These are phyloP conservation scores for Lasiurus borealis DNA, from an alignment of 2,113 vertebrate genomes.

Conservation along the genomic window DNA sequence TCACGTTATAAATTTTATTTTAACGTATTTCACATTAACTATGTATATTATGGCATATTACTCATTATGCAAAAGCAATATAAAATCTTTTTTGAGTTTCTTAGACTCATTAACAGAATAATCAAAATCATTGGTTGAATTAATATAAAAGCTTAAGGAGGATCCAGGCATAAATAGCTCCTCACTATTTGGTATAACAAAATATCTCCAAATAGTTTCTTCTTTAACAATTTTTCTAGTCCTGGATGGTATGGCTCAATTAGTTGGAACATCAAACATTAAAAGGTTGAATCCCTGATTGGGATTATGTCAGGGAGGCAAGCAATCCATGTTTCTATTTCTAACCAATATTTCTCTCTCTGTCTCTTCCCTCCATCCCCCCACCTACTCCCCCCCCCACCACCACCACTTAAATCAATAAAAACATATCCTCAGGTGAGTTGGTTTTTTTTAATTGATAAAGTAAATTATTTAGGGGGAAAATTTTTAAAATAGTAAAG, in stretches of 20 bases:
- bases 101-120: neutral
- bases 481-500: neutral
- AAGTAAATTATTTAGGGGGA: neutral
- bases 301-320: neutral
- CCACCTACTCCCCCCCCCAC: too few species aligned
- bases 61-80: neutral
- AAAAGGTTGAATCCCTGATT: neutral
- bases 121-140: neutral
- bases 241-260: neutral
- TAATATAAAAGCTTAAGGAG: neutral
- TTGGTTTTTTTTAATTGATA: neutral
- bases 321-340: neutral
- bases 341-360: neutral
- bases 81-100: neutral
- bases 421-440: too few species aligned
- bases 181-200: neutral
- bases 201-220: neutral
- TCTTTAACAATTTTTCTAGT: neutral
- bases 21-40: neutral
- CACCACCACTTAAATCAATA: too few species aligned
- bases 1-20: neutral
- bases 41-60: neutral
- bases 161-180: neutral
- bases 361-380: too few species aligned
- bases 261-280: neutral